phyloP scores from a whole-genome alignment of 2,797 vertebrate species.

The Etheostoma nigrum region DNA sequence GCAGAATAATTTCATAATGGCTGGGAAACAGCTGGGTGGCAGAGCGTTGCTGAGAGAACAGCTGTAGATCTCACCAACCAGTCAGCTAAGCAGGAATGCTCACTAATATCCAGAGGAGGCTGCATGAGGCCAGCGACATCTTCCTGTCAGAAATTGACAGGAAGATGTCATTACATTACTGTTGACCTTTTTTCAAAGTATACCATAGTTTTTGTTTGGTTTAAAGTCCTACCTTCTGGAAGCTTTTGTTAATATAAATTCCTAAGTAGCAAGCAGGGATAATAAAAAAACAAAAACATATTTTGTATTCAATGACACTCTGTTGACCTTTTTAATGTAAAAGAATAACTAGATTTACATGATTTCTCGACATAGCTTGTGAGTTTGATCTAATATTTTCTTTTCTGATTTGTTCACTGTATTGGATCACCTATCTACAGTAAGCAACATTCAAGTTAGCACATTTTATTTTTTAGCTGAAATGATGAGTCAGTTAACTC shows the following conservation, averaged over 20 bases:
- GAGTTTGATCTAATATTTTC: not conserved
- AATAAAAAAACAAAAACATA: not conserved
- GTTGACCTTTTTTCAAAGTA: not conserved
- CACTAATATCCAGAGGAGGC: slow-evolving; percentile 66
- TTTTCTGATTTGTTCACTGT: not conserved
- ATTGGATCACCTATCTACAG: not conserved
- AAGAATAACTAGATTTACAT: not conserved
- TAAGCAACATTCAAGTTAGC: not conserved
- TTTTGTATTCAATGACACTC: not conserved
- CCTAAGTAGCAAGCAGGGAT: not conserved
- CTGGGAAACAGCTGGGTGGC: slow-evolving; percentile 81
- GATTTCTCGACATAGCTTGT: not conserved
- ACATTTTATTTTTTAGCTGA: not conserved
- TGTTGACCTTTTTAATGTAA: not conserved
- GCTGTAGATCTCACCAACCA: slow-evolving; percentile 69
- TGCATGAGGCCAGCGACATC: slow-evolving; percentile 50
- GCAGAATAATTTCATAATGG: slow-evolving; percentile 86
- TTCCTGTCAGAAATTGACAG: slow-evolving; percentile 37
- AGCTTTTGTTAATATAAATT: not conserved
- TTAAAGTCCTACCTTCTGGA: not conserved
- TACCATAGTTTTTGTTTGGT: not conserved
- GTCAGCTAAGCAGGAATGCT: slow-evolving; percentile 64
- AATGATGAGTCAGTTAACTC: not conserved
- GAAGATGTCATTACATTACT: too few species aligned
- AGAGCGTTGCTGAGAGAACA: slow-evolving; percentile 74